A percentile compares a stretch with the other conserved stretches of the same genome.
phyloP scores from a whole-genome alignment of 2,797 vertebrate genomes.

The Microctenopoma lineatum region DNA sequence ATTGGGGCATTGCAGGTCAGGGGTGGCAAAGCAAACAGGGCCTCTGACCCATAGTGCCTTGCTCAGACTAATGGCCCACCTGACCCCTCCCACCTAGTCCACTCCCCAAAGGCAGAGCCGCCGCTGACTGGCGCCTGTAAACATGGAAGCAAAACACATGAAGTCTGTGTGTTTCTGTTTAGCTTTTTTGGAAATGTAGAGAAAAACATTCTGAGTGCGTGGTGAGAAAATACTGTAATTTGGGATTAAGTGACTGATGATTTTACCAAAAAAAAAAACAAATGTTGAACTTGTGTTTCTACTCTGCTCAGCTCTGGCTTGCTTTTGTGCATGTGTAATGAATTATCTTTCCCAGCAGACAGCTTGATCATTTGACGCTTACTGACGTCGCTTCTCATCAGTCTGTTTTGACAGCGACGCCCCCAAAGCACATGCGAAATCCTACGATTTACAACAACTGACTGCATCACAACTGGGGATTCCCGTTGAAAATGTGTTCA shows the following conservation, averaged over 20 bases:
- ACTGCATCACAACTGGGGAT: slow-evolving; percentile 29
- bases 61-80: slow-evolving; percentile 69
- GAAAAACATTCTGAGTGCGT: slow-evolving; percentile 69
- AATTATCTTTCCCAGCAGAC: slow-evolving; percentile 47
- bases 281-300: slow-evolving; percentile 67
- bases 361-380: slow-evolving; percentile 51
- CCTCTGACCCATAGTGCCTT: slow-evolving; percentile 75
- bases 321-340: slow-evolving; percentile 69
- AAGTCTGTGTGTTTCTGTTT: slow-evolving; percentile 31
- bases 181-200: slow-evolving; percentile 54
- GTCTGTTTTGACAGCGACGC: slow-evolving; percentile 43
- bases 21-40: slow-evolving; percentile 59
- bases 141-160: slow-evolving; percentile 30
- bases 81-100: slow-evolving; percentile 60
- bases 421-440: slow-evolving; percentile 64
- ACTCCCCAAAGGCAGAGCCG: slow-evolving; percentile 39
- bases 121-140: slow-evolving; percentile 27
- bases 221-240: slow-evolving; percentile 77
- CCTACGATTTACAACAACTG: slow-evolving; percentile 17
- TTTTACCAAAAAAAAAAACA: slow-evolving; percentile 53
- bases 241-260: slow-evolving; percentile 61
- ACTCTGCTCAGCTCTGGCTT: slow-evolving; percentile 71
- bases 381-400: slow-evolving; percentile 41
- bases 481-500: slow-evolving; percentile 41
- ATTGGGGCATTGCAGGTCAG: slow-evolving; percentile 63